These are phyloP conservation scores for Crossocerus cetratus DNA, from an alignment of 2,888 invertebrate genomes.

Conservation along the genomic window DNA sequence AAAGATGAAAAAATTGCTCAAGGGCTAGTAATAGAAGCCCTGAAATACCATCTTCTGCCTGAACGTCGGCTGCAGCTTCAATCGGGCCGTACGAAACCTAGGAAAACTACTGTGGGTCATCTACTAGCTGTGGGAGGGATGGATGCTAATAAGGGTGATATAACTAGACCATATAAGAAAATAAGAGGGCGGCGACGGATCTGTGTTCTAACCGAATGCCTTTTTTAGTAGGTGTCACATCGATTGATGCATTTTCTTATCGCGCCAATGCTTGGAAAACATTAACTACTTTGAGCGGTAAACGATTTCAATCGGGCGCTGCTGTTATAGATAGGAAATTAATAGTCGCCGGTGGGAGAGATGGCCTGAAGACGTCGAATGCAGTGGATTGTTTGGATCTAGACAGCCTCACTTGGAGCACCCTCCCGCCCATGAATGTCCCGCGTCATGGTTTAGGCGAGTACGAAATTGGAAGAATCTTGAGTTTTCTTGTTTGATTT, in stretches of 20 bases:
- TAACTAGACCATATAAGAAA: not conserved
- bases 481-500: not conserved
- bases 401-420: constrained; percentile 87
- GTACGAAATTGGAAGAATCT: not conserved
- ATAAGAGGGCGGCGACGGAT: not conserved
- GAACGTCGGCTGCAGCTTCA: constrained; percentile 88
- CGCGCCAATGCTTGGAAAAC: constrained; percentile 89
- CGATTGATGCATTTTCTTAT: constrained; percentile 93
- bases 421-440: constrained; percentile 92
- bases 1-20: constrained; percentile 86
- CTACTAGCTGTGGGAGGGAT: constrained; percentile 94
- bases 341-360: constrained; percentile 92
- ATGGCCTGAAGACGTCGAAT: constrained; percentile 96
- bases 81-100: constrained; percentile 89
- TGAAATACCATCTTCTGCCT: constrained; percentile 94
- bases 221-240: constrained; percentile 84
- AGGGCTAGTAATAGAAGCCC: constrained; percentile 93
- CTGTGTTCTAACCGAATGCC: constrained; percentile 2
- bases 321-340: constrained; percentile 90
- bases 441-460: constrained; percentile 86
- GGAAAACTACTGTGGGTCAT: constrained; percentile 94
- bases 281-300: constrained; percentile 87
- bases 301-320: constrained; percentile 93
- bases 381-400: constrained; percentile 94
- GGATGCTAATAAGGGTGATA: constrained; percentile 89